Conservation (phyloP, 2,113 vertebrate species). For the Gymnorhina tibicen region DNA sequence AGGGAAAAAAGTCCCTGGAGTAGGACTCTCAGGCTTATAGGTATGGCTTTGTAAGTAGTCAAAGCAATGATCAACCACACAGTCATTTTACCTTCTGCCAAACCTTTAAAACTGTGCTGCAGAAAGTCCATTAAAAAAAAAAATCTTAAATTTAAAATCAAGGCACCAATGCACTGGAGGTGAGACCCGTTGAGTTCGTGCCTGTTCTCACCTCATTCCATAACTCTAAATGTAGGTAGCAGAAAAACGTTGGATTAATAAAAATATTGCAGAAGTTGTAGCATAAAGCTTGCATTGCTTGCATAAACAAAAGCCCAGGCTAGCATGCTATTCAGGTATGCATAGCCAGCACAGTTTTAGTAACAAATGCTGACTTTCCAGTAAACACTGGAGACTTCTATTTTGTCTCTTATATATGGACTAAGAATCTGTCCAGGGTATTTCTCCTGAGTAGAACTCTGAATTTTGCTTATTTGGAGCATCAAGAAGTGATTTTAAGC, state of each 20-base stretch:
- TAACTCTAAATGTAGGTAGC: neutral
- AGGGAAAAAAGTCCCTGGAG: neutral
- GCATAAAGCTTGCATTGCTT: neutral
- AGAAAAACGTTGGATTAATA: neutral
- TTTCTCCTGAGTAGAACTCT: neutral
- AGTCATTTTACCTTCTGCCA: slow-evolving; percentile 9
- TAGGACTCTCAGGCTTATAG: neutral
- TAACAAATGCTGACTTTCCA: neutral
- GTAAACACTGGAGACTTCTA: neutral
- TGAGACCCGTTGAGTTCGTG: neutral
- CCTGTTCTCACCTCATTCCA: neutral
- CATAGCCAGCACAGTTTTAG: neutral
- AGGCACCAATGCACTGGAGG: neutral
- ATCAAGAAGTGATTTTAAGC: neutral
- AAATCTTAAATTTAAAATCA: neutral
- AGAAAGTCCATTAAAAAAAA: neutral
- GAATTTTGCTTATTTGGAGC: neutral
- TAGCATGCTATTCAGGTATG: neutral
- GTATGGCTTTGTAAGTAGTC: neutral
- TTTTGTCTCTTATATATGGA: neutral
- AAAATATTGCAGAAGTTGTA: neutral
- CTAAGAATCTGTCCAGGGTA: neutral
- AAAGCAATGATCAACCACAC: neutral
- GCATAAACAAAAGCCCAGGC: neutral
- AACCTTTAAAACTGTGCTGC: neutral